Evolutionary conservation across 2,113 vertebrate genomes (phyloP), one percentile per base, ranked within the genome.

Genomic region (Tonatia bakeri): DNA sequence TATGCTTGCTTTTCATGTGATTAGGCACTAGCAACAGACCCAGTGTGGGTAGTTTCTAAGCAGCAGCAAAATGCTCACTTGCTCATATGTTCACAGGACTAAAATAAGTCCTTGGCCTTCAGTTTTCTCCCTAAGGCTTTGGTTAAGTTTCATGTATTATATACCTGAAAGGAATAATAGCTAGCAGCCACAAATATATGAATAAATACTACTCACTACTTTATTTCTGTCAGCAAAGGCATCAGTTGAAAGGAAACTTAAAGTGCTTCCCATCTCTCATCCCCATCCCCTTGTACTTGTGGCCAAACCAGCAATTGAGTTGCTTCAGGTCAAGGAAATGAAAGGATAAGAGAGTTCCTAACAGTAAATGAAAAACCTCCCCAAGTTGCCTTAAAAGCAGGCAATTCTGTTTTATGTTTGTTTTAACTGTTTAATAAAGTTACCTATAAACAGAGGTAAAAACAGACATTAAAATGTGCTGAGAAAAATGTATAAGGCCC

Each of bases 351-450:
- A 91, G 2, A n/a, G 40, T 50, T 93, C n/a, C 43, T 89, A 87
- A 73, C 9, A 79, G 45, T 38, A 70, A 13, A 8, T 77, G 26
- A 92, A 38, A 91, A 82, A 67, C 14, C 28, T 77, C 50, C 13
- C 22, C 52, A 79, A 12, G 47, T 54, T 75, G 28, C 38, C 61
- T 81, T 22, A 43, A 72, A 94, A 40, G 69, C 67, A n/a, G 16
- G 31, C n/a, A 82, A 75, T 86, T 77, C 85, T 84, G 54, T 52
- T 89, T 81, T 81, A n/a, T 45, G 22, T 89, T 73, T 84, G 22
- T 72, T 85, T 93, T 85, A 73, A 89, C 70, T 87, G 72, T 95
- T 50, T 65, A 70, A 59, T 50, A 94, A 92, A 24, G 73, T 73
- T 59, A 50, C 40, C 28, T 81, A 65, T 73, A 13, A 33, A 69